Evolutionary conservation across 2,797 vertebrate genomes (phyloP).

Genomic region (Phataginus tetradactyla): DNA sequence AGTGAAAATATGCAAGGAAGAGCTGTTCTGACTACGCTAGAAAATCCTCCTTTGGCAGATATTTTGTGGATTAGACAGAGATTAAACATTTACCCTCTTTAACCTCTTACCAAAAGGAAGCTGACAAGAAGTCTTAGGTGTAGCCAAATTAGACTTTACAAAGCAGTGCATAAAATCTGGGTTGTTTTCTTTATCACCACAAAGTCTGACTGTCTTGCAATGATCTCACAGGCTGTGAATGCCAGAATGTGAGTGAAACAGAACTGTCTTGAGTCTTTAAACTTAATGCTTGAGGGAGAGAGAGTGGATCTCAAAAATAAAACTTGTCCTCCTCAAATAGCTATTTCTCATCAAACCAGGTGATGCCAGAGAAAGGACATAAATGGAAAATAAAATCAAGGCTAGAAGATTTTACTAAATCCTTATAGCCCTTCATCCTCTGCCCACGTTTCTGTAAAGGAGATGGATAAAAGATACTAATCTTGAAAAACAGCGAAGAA

Average conservation of each 20-base stretch:
- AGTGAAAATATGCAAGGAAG: conserved; percentile 33
- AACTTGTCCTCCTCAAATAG: neutral
- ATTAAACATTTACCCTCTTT: conserved; percentile 38
- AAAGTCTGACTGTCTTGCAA: neutral
- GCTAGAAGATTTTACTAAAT: neutral
- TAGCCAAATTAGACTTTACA: neutral
- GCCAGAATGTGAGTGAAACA: neutral
- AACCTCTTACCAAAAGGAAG: neutral
- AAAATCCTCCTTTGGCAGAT: neutral
- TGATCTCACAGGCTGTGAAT: neutral
- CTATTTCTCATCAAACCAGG: neutral
- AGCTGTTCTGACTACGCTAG: neutral
- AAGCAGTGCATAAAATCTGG: neutral
- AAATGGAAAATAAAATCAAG: neutral
- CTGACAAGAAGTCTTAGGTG: neutral
- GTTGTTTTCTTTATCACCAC: neutral
- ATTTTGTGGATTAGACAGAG: conserved; percentile 28
- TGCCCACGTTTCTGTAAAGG: conserved; percentile 24
- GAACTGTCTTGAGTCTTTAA: neutral
- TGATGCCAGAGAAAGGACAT: neutral
- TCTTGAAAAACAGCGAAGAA: neutral
- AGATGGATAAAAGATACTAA: neutral
- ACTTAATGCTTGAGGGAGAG: neutral
- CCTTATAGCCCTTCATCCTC: neutral
- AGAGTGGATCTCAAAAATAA: neutral